Evolutionary conservation across 2,888 invertebrate genomes (phyloP).

Genomic region (Nipponacmea schrenckii): DNA sequence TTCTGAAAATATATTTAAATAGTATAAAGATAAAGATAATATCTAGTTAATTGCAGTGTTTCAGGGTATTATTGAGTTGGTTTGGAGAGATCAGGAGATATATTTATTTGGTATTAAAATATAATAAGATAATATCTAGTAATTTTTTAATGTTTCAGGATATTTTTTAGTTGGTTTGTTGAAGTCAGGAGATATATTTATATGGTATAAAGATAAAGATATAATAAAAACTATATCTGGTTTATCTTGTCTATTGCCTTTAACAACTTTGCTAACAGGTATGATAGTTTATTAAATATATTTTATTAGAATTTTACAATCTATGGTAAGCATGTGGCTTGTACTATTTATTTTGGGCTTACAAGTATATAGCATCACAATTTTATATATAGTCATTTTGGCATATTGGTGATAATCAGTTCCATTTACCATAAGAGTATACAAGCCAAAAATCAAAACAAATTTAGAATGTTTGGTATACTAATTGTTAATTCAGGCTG

Average conservation of each 20-base stretch:
- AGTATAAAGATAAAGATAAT: conserved; percentile 62
- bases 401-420: too few relatives aligned
- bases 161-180: conserved; percentile 57
- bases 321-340: too few relatives aligned
- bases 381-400: too few relatives aligned
- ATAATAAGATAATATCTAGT: neutral
- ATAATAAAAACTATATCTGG: conserved; percentile 56
- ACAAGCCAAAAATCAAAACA: too few relatives aligned
- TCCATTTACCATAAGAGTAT: too few relatives aligned
- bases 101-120: neutral
- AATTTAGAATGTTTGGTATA: too few relatives aligned
- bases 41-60: neutral
- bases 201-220: conserved; percentile 64
- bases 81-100: neutral
- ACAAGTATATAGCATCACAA: too few relatives aligned
- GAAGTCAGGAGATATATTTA: conserved; percentile 57
- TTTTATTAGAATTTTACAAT: too few relatives aligned
- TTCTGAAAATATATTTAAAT: conserved; percentile 61
- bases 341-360: too few relatives aligned
- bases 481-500: too few relatives aligned
- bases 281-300: neutral
- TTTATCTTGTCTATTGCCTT: conserved; percentile 33
- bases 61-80: neutral
- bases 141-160: conserved; percentile 42
- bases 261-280: conserved; percentile 12